Evolutionary conservation across 2,113 vertebrate species (phyloP), one percentile per base, ranked within the genome.

Genomic region (Corythornis cristatus): DNA sequence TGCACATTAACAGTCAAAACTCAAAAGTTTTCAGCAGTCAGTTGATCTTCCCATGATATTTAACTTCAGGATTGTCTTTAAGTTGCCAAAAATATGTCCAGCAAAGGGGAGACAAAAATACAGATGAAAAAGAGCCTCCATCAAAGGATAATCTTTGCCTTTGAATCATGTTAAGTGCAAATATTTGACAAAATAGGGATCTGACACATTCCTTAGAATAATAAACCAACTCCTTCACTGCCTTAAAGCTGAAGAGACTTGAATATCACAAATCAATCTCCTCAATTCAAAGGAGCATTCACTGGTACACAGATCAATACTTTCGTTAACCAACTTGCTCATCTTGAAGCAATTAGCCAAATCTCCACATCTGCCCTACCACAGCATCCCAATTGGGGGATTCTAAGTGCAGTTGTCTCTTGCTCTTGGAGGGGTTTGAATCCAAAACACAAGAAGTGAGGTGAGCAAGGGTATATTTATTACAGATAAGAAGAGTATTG

Each of bases 221-320:
- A 51, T 0, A 0, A 5, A 28, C 40, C 35, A n/a, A 9, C 29
- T 33, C 58, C 53, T 54, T 66, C 11, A 62, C 13, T 0, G 1
- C 43, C n/a, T 58, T 75, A 50, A 29, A 58, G 13, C 22, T 64
- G 50, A 56, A 72, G 35, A 35, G 53, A 61, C n/a, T 57, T 12
- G 8, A 83, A 45, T 37, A 53, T 29, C 58, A 80, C 22, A 0
- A 46, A 87, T 83, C 73, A 60, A 57, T n/a, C 73, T 43, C 62
- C 20, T 80, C 70, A 57, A 8, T 37, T 61, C 54, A 61, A 57
- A 76, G 43, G 22, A 72, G 50, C 51, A 0, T n/a, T 86, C 72
- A 23, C 62, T 26, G 35, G 48, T 42, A 89, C 43, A 33, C 22
- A 72, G 72, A 86, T 83, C 83, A 76, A 75, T 46, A 53, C 8